Base-by-base conservation (phyloP, 2,888 invertebrate genomes). In the Argynnis bischoffii region DNA sequence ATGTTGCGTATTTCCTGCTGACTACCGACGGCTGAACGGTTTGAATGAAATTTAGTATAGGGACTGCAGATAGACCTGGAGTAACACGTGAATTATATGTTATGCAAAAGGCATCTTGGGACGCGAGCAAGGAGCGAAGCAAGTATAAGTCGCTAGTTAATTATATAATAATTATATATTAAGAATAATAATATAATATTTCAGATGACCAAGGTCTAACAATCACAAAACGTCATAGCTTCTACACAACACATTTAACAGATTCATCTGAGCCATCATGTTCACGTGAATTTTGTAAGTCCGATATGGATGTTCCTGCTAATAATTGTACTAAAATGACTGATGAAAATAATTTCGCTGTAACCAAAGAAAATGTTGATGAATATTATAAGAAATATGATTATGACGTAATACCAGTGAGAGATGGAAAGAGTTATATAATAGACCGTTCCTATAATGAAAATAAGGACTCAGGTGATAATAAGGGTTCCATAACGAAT, bases 371-470 rank as follows among this genome's bases (percentile, higher is more conserved):
- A 63, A 55, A 61, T 59, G 8, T 61, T 48, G 56, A 64, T 50
- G 83, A 87, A 64, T 88, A 87, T 73, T 88, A 88, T 64, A 89
- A 88, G 74, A 82, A 79, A 69, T 89, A 87, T 60, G 86, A 87
- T 50, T 83, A 85, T 56, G 88, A 90, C 60, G 85, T 83, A 74
- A 65, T 84, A 5, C 89, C 89, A 0, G 88, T 88, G 11, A 88
- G 84, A 78, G 89, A 90, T 41, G 69, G 70, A 14, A 69, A 60
- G 35, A 71, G 69, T 18, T 71, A 67, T 26, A 70, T 68, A 11
- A 51, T 16, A 51, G 68, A 75, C 48, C 64, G 72, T 63, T 78
- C 76, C 2, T 78, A 74, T 26, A 70, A 67, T 5, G 73, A 74
- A 26, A 70, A 70, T 48, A 31, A 18, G 26, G 26, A 61, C 8